phyloP scores from a whole-genome alignment of 2,113 vertebrate species.

The Lepisosteus osseus region DNA sequence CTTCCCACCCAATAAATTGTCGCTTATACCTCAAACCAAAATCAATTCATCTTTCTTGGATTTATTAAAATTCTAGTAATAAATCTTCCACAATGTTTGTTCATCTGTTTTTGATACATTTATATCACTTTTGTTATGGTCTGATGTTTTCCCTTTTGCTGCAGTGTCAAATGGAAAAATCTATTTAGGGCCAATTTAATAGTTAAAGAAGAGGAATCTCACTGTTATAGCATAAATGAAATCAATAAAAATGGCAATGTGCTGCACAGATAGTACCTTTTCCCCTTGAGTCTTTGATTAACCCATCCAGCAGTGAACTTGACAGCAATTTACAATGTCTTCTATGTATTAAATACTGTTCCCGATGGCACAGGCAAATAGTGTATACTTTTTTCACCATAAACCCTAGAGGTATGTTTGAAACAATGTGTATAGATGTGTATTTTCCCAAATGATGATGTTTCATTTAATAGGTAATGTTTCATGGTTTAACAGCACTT shows the following conservation, averaged over 20 bases:
- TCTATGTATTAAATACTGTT: slow-evolving; percentile 25
- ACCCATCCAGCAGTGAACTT: slow-evolving; percentile 62
- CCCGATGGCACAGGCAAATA: slow-evolving; percentile 26
- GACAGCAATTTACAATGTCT: slow-evolving; percentile 60
- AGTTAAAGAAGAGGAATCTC: slow-evolving; percentile 91
- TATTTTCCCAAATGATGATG: neutral
- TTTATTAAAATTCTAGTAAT: slow-evolving; percentile 95
- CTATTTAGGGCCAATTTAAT: slow-evolving; percentile 96
- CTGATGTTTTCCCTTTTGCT: slow-evolving; percentile 92
- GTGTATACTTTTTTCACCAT: slow-evolving; percentile 37
- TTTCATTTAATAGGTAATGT: too few species aligned
- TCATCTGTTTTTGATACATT: slow-evolving; percentile 99
- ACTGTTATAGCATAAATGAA: slow-evolving; percentile 57
- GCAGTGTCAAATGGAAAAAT: slow-evolving; percentile 96
- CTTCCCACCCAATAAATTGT: slow-evolving; percentile 99
- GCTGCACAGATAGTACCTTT: slow-evolving; percentile 67
- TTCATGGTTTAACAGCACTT: too few species aligned
- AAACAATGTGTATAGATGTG: slow-evolving; percentile 33
- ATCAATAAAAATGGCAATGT: slow-evolving; percentile 72
- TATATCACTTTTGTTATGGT: slow-evolving; percentile 97
- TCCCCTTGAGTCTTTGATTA: slow-evolving; percentile 72
- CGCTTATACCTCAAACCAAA: slow-evolving; percentile 98
- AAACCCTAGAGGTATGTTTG: slow-evolving; percentile 43
- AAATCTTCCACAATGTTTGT: slow-evolving; percentile 99
- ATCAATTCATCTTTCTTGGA: slow-evolving; percentile 95